Conservation (phyloP, 2,113 vertebrate genomes). For the Cyprinodon brontotheroides region DNA sequence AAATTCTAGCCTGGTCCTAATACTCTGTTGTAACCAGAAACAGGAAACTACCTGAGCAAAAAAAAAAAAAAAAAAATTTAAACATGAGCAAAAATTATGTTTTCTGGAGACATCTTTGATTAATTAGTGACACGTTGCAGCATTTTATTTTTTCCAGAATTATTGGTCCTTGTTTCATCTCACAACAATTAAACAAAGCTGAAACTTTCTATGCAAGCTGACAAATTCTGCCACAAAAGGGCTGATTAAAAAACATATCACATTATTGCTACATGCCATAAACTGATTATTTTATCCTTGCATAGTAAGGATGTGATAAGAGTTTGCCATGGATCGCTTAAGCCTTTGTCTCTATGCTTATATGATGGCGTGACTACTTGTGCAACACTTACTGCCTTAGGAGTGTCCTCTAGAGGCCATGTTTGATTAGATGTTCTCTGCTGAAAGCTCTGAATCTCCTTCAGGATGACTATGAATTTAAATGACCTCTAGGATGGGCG, state of each 20-base stretch:
- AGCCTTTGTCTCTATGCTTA: slow-evolving; percentile 21
- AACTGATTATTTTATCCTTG: background rate
- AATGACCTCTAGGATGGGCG: slow-evolving; percentile 37
- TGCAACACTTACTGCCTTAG: slow-evolving; percentile 38
- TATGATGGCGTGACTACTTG: slow-evolving; percentile 19
- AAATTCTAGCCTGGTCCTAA: too few relatives aligned
- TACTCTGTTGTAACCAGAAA: too few relatives aligned
- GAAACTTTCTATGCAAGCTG: too few relatives aligned
- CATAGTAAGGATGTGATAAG: background rate
- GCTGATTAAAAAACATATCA: background rate
- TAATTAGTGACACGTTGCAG: too few relatives aligned
- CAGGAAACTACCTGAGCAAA: too few relatives aligned
- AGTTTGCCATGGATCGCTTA: background rate
- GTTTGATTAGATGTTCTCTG: slow-evolving; percentile 62
- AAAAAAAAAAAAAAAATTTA: too few relatives aligned
- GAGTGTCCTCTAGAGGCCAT: slow-evolving; percentile 41
- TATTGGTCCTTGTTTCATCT: too few relatives aligned
- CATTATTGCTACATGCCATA: background rate
- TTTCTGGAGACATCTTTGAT: too few relatives aligned
- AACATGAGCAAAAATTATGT: too few relatives aligned
- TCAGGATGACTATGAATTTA: slow-evolving; percentile 60
- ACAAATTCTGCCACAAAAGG: background rate
- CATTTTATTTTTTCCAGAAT: too few relatives aligned
- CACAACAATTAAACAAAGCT: too few relatives aligned
- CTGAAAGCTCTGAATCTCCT: slow-evolving; percentile 35